These are phyloP conservation scores for Syngnathus rostellatus DNA, from an alignment of 2,797 vertebrate species.

Conservation along the genomic window DNA sequence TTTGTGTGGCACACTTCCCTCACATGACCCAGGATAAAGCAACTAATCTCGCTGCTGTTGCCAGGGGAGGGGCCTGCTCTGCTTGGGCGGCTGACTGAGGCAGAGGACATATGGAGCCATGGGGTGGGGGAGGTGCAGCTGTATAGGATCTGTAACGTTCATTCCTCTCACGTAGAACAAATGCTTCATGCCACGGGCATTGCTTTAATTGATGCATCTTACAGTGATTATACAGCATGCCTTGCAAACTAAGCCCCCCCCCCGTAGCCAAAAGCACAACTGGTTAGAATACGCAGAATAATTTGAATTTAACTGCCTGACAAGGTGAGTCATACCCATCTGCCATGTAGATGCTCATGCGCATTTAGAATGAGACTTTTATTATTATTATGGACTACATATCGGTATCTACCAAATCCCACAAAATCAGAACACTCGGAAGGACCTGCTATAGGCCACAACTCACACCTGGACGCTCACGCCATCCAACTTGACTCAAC, in stretches of 20 bases:
- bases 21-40: slow-evolving; percentile 65
- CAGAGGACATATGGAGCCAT: slow-evolving; percentile 48
- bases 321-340: not conserved
- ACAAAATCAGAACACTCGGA: not conserved
- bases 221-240: slow-evolving; percentile 4
- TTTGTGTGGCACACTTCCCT: slow-evolving; percentile 64
- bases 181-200: not conserved
- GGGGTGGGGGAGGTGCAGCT: slow-evolving; percentile 50
- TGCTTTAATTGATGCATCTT: not conserved
- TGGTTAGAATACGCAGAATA: slow-evolving; percentile 6
- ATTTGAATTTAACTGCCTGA: not conserved
- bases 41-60: slow-evolving; percentile 62
- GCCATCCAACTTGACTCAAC: not conserved
- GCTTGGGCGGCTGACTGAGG: slow-evolving; percentile 48
- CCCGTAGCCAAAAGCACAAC: slow-evolving; percentile 10
- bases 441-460: not conserved
- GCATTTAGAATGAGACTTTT: not conserved
- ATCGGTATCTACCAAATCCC: not conserved
- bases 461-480: not conserved
- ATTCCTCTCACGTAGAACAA: slow-evolving; percentile 19
- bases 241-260: slow-evolving; percentile 1
- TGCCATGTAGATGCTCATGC: not conserved
- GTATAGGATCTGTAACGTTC: slow-evolving; percentile 41
- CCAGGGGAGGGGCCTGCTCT: slow-evolving; percentile 59
- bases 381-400: not conserved